A percentile compares a stretch with the other conserved stretches of the same genome.
Conservation (phyloP, 1,140 invertebrate species). For the Nilaparvata lugens region DNA sequence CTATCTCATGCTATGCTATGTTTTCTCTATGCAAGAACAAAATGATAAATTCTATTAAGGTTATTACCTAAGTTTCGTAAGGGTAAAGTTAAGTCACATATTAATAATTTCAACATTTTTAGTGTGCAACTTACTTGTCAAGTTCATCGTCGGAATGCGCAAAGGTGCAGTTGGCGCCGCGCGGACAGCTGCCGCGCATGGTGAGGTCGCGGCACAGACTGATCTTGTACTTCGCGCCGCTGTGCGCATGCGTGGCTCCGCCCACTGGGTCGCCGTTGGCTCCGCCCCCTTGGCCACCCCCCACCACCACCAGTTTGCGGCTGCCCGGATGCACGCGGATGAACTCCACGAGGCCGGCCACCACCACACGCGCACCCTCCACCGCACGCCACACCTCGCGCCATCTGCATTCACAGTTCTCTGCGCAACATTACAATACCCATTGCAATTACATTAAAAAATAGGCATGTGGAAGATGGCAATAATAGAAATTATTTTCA, state of each 20-base stretch:
- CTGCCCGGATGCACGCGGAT: conserved; percentile 67
- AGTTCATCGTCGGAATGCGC: conserved; percentile 86
- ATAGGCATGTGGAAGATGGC: not conserved
- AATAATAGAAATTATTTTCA: not conserved
- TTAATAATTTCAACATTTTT: too few species aligned
- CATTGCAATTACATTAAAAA: too few species aligned
- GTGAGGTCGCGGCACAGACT: conserved; percentile 82
- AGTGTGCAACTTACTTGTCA: conserved; percentile 55
- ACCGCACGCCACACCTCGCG: conserved; percentile 63
- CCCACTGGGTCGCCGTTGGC: conserved; percentile 40
- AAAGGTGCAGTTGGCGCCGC: conserved; percentile 81
- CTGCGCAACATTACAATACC: too few species aligned
- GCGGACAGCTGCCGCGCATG: conserved; percentile 66
- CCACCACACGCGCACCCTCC: conserved; percentile 70
- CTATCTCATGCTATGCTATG: too few species aligned
- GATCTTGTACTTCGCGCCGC: conserved; percentile 69
- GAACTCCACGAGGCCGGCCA: conserved; percentile 77
- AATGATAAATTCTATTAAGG: too few species aligned
- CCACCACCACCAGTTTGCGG: conserved; percentile 34
- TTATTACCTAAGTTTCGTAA: too few species aligned
- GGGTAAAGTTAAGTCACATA: too few species aligned
- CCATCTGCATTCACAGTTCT: conserved; percentile 57
- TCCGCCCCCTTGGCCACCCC: not conserved
- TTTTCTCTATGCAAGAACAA: too few species aligned
- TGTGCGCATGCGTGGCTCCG: conserved; percentile 1